phyloP scores from a whole-genome alignment of 2,888 invertebrate species.

The Danaus chrysippus region DNA sequence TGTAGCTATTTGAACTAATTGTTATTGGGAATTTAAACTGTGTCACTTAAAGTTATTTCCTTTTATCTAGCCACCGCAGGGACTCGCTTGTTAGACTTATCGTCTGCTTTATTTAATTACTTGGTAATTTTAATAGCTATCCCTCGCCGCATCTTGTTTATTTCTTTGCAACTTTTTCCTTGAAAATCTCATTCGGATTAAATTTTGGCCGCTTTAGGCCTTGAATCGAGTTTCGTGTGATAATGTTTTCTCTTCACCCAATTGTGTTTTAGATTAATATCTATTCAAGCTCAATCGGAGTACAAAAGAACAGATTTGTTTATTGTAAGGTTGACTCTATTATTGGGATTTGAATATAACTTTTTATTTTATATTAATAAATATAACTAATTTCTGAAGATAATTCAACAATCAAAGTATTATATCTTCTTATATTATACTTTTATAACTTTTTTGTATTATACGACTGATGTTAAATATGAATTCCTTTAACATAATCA shows the following conservation, averaged over 20 bases:
- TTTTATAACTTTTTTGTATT: too few species aligned
- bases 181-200: conserved; percentile 23
- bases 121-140: conserved; percentile 66
- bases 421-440: not conserved
- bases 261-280: conserved; percentile 10
- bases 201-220: conserved; percentile 21
- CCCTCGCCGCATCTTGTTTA: conserved; percentile 56
- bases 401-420: not conserved
- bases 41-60: conserved; percentile 48
- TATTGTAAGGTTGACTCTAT: too few species aligned
- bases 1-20: too few species aligned
- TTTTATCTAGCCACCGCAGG: conserved; percentile 59
- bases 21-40: too few species aligned
- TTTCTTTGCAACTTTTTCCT: conserved; percentile 36
- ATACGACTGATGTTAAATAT: too few species aligned
- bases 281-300: conserved; percentile 3
- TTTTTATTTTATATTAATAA: too few species aligned
- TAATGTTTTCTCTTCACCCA: conserved; percentile 14
- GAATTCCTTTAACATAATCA: too few species aligned
- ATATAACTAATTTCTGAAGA: too few species aligned
- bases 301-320: conserved; percentile 9
- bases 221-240: conserved; percentile 10
- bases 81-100: conserved; percentile 56
- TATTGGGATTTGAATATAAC: too few species aligned
- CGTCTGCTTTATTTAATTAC: conserved; percentile 70